A percentile compares a stretch with the other conserved stretches of the same genome.
phyloP scores from a whole-genome alignment of 2,797 vertebrate genomes.

The Peromyscus melanophrys region DNA sequence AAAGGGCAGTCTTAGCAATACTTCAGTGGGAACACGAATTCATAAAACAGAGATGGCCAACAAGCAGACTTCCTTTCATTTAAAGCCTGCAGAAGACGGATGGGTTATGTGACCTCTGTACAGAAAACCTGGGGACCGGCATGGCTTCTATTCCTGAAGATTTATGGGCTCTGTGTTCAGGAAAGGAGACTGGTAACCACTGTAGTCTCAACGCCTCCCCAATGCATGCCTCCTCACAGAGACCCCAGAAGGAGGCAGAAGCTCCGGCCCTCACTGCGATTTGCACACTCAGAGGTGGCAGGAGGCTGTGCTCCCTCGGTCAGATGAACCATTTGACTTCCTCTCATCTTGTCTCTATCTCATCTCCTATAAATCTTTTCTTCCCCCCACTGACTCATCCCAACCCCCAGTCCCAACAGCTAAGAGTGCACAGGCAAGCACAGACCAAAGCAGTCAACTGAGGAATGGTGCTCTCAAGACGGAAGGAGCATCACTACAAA shows the following conservation, averaged over 20 bases:
- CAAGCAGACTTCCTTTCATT: conserved; percentile 72
- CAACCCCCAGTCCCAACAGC: conserved; percentile 29
- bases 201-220: neutral
- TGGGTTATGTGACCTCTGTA: conserved; percentile 75
- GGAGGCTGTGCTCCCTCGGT: neutral
- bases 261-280: neutral
- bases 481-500: neutral
- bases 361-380: conserved; percentile 72
- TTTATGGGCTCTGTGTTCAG: conserved; percentile 64
- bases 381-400: conserved; percentile 61
- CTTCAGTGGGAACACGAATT: conserved; percentile 67
- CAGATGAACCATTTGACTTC: conserved; percentile 11
- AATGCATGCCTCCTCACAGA: neutral
- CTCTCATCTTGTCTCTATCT: conserved; percentile 67
- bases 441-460: conserved; percentile 35
- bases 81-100: conserved; percentile 69
- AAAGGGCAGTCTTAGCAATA: conserved; percentile 41
- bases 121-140: conserved; percentile 60
- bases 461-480: conserved; percentile 61
- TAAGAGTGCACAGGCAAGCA: conserved; percentile 34
- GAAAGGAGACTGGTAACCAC: conserved; percentile 27
- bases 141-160: conserved; percentile 57
- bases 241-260: neutral
- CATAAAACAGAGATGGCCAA: conserved; percentile 63
- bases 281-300: neutral